A percentile compares a stretch with the other conserved stretches of the same genome.
Evolutionary conservation across 2,888 invertebrate species (phyloP).

Genomic region (Metalampra italica): DNA sequence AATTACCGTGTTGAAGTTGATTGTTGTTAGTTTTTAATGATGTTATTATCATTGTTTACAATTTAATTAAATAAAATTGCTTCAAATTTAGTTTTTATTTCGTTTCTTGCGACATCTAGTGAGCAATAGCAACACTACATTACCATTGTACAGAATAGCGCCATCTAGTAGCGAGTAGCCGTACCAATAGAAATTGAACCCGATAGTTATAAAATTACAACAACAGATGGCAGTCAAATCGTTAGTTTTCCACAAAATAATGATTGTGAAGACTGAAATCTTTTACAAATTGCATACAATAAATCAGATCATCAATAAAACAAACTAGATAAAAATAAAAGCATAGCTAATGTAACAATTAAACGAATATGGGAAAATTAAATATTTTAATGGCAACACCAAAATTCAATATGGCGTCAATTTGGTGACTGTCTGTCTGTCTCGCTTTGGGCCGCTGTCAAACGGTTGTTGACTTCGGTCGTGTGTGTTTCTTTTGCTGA

Average conservation of each 20-base stretch:
- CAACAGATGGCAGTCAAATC: no score
- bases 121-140: not conserved
- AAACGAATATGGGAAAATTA: not conserved
- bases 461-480: slow-evolving; percentile 67
- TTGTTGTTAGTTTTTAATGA: no score
- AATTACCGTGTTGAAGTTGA: no score
- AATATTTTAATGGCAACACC: not conserved
- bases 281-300: no score
- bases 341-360: not conserved
- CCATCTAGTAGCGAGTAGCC: slow-evolving; percentile 7
- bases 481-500: slow-evolving; percentile 26
- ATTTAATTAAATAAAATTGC: no score
- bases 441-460: slow-evolving; percentile 39
- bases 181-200: not conserved
- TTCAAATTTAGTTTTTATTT: slow-evolving; percentile 19
- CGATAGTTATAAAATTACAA: no score
- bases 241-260: no score
- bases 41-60: no score
- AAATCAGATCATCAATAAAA: no score
- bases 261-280: no score
- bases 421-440: not conserved
- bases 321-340: no score
- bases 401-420: not conserved
- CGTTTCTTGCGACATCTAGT: slow-evolving; percentile 21
- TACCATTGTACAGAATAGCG: not conserved